Evolutionary conservation across 2,113 vertebrate genomes (phyloP).

Genomic region (Neomonachus schauinslandi): DNA sequence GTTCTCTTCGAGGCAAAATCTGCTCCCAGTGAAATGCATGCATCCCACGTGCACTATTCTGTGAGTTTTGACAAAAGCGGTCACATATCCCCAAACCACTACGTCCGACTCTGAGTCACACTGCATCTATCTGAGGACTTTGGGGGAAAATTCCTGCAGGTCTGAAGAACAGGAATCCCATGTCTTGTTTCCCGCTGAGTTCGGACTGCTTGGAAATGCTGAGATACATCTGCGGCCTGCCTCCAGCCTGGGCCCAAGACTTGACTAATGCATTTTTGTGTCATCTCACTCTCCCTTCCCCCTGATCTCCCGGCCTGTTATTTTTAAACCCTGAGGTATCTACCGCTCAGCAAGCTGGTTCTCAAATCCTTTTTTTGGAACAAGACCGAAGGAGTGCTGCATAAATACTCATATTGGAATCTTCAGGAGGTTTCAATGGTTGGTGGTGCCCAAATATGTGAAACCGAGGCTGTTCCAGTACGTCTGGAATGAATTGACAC

Average conservation of each 20-base stretch:
- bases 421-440: slow-evolving; percentile 56
- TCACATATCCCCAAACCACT: neutral
- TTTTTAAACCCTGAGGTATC: slow-evolving; percentile 32
- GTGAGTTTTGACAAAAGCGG: neutral
- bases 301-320: neutral
- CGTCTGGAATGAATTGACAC: slow-evolving; percentile 65
- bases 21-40: neutral
- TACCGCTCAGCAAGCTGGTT: neutral
- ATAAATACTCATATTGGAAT: slow-evolving; percentile 59
- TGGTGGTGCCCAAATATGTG: slow-evolving; percentile 54
- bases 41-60: neutral
- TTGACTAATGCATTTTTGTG: neutral
- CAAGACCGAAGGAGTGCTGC: slow-evolving; percentile 44
- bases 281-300: neutral
- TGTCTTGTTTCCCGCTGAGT: neutral
- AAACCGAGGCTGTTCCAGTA: slow-evolving; percentile 37
- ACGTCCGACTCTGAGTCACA: neutral
- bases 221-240: neutral
- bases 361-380: slow-evolving; percentile 52
- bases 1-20: neutral
- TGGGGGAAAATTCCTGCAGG: neutral
- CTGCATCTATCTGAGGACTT: neutral
- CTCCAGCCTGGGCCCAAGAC: neutral
- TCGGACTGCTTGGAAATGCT: neutral
- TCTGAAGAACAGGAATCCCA: neutral